Conservation (phyloP, 2,797 vertebrate species). For the Poecilia velifera region DNA sequence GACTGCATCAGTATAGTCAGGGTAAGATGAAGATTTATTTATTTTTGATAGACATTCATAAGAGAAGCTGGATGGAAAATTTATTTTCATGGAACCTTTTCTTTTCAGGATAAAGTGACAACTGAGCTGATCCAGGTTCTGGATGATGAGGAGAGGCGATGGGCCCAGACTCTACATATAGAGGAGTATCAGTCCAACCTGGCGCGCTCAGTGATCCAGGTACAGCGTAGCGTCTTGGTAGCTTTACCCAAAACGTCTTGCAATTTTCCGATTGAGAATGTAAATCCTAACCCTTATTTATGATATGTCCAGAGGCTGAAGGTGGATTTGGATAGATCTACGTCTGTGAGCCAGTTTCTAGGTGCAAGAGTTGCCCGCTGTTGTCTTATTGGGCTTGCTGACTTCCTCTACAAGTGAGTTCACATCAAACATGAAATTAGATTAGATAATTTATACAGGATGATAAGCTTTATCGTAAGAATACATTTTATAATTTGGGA, state of each 20-base stretch:
- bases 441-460: not conserved
- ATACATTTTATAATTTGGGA: not conserved
- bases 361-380: slow-evolving; percentile 88
- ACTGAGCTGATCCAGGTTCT: slow-evolving; percentile 81
- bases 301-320: slow-evolving; percentile 84
- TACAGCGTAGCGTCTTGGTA: slow-evolving; percentile 17
- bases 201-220: slow-evolving; percentile 82
- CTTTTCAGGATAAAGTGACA: slow-evolving; percentile 81
- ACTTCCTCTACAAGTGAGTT: slow-evolving; percentile 89
- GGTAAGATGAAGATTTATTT: slow-evolving; percentile 69
- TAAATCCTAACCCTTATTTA: not conserved
- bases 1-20: slow-evolving; percentile 87
- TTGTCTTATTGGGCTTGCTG: slow-evolving; percentile 86
- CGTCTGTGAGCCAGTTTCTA: slow-evolving; percentile 86
- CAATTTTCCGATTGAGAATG: not conserved
- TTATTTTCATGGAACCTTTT: slow-evolving; percentile 11
- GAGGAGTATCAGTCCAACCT: slow-evolving; percentile 83
- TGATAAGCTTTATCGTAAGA: not conserved
- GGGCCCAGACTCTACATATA: slow-evolving; percentile 82
- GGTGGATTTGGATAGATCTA: slow-evolving; percentile 88
- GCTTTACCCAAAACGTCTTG: not conserved
- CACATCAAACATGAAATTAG: not conserved
- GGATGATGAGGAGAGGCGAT: slow-evolving; percentile 84
- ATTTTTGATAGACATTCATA: not conserved
- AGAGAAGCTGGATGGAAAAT: not conserved